phyloP scores from a whole-genome alignment of 2,888 invertebrate genomes.

The Rotaria socialis region DNA sequence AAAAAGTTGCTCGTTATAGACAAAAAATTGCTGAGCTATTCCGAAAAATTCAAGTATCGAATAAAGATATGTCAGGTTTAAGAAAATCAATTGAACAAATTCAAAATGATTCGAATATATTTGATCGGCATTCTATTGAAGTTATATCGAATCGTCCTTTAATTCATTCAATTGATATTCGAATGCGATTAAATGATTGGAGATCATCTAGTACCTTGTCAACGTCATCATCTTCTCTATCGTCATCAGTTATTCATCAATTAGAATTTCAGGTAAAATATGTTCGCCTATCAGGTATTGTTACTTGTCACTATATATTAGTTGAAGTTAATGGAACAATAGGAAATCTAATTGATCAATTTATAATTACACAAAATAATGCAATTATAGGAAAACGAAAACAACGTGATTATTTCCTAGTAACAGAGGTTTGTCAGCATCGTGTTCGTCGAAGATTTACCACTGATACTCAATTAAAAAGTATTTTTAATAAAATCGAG shows the following conservation, averaged over 20 bases:
- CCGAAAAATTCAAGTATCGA: background rate
- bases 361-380: background rate
- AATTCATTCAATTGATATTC: background rate
- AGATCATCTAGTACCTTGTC: background rate
- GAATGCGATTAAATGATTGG: background rate
- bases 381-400: background rate
- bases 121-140: background rate
- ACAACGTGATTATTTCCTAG: background rate
- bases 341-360: background rate
- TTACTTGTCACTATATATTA: background rate
- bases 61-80: background rate
- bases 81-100: background rate
- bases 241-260: background rate
- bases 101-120: background rate
- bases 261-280: slow-evolving; percentile 3
- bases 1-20: background rate
- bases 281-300: background rate
- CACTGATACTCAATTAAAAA: background rate
- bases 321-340: background rate
- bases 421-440: background rate
- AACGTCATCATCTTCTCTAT: background rate
- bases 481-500: background rate
- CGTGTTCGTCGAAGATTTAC: background rate
- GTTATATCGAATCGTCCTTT: background rate
- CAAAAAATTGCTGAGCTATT: background rate